Evolutionary conservation across 1,140 invertebrate species (phyloP), one percentile per base, ranked within the genome.

Genomic region (Nasonia giraulti): DNA sequence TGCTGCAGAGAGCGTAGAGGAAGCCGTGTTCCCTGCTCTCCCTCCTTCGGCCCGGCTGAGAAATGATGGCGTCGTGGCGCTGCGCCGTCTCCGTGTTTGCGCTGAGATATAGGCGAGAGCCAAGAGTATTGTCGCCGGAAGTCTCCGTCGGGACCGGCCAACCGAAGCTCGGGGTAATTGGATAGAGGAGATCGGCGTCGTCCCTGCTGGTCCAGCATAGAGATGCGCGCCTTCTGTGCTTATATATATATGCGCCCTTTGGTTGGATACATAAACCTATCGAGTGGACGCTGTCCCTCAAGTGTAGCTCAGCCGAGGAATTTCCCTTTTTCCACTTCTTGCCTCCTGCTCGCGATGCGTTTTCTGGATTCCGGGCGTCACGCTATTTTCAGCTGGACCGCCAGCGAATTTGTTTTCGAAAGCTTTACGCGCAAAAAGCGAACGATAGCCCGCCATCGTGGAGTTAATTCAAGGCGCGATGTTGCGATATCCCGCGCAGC

Each of bases 111-210:
- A 69, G 40, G 44, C 12, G 76, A 69, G 87, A 89, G 88, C 86
- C 88, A 85, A 88, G 88, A 87, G 88, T 88, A 90, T 91, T 91
- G 91, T 92, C 90, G 87, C 89, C 87, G 89, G 89, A 90, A 89
- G 89, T 91, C 87, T 86, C 90, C 88, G 86, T 85, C 88, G 91
- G 88, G 87, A 90, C 87, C 85, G 62, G 68, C 31, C 33, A 68
- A 66, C 47, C 86, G 87, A 90, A 90, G 90, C 89, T 90, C 83
- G 86, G 86, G 88, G 89, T 91, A 92, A 92, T 92, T 92, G 91
- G 91, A 91, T 91, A 90, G 88, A 91, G 87, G 83, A 90, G 88
- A 91, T 90, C 88, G 88, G 87, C 68, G 69, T n/a, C 66, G 23
- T 66, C 55, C 17, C 31, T 27, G 12, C 12, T 27, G 12, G 23